Base-by-base conservation (phyloP, 1,140 invertebrate genomes). In the Sitobion miscanthi region DNA sequence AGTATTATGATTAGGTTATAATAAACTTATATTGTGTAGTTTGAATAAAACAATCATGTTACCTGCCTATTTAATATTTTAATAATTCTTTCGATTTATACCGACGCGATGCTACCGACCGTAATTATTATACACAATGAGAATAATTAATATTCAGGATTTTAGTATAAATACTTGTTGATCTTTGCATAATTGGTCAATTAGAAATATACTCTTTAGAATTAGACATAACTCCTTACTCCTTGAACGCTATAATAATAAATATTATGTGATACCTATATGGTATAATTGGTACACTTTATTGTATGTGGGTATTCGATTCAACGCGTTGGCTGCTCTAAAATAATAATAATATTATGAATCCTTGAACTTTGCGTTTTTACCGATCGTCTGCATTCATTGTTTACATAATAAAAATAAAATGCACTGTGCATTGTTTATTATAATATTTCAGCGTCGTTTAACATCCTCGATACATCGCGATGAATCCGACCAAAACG, bases 271-370 rank as follows among this genome's bases (percentile, higher is more conserved):
- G 17, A 5, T 49, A 49, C 47, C 0, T 7, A 23, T 54, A 54
- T 54, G 7, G 20, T n/a, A 69, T 69, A 62, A 62, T 42, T 42
- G 42, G 42, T 42, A 42, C 1, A 69, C 14, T 69, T 5, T 20
- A n/a, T 54, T 11, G n/a, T n/a, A 30, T 25, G 57, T 30, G 25
- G 25, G 2, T 4, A 42, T 42, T 77, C 62, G 23, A 17, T n/a
- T 77, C 62, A n/a, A 77, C 14, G 52, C 52, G 52, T 21, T 23
- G 20, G n/a, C 30, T 77, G 30, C n/a, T 77, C 17, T n/a, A n/a
- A n/a, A 77, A 77, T 77, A n/a, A 77, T 69, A n/a, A 69, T n/a
- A 69, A 69, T 69, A 69, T 77, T 77, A n/a, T 77, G 62, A 85
- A 47, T 54, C 87, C 49, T 89, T 89, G 87, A 89, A 89, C 87